Conservation (phyloP, 2,888 invertebrate genomes). For the Luffia ferchaultella region DNA sequence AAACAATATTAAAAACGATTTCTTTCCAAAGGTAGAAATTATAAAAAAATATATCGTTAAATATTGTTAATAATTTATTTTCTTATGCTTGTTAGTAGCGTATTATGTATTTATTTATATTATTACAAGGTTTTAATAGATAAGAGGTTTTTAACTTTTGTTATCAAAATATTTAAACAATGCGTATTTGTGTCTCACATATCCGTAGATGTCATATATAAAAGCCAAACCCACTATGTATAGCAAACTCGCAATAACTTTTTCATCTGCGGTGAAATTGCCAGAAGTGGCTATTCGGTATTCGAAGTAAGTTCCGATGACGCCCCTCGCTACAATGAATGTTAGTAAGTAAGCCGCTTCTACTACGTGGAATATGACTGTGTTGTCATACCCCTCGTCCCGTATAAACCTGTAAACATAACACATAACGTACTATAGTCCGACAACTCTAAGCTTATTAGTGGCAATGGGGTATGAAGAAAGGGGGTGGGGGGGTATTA, state of each 20-base stretch:
- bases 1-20: too few species aligned
- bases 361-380: constrained; percentile 40
- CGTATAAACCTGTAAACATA: constrained; percentile 51
- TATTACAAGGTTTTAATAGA: too few species aligned
- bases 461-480: too few species aligned
- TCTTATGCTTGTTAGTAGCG: too few species aligned
- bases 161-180: too few species aligned
- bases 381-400: constrained; percentile 49
- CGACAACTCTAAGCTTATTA: neutral
- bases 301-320: constrained; percentile 59
- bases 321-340: constrained; percentile 56
- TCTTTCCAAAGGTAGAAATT: too few species aligned
- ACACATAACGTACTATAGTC: neutral
- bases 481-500: too few species aligned
- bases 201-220: constrained; percentile 49
- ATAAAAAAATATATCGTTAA: too few species aligned
- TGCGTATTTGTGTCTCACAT: constrained; percentile 42
- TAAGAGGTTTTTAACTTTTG: too few species aligned
- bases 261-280: constrained; percentile 43
- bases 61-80: too few species aligned
- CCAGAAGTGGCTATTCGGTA: constrained; percentile 40
- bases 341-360: constrained; percentile 56
- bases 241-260: constrained; percentile 37
- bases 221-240: constrained; percentile 50
- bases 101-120: too few species aligned